These are phyloP conservation scores for Doris montereyensis DNA, from an alignment of 2,888 invertebrate genomes.

Conservation along the genomic window DNA sequence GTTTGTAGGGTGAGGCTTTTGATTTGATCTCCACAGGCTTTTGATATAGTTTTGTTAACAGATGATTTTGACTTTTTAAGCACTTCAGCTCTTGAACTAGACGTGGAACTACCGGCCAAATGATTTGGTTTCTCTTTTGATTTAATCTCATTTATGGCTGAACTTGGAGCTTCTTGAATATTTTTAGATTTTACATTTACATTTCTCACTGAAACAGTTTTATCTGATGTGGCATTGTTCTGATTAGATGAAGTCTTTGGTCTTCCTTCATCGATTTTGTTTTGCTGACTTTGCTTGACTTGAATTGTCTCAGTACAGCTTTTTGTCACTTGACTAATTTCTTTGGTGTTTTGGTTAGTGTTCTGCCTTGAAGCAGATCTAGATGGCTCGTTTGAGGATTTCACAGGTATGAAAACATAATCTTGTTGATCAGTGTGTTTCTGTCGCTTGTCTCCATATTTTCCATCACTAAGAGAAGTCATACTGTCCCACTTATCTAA, in stretches of 20 bases:
- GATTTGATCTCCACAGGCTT: neutral
- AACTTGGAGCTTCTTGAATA: too few relatives aligned
- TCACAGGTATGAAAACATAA: neutral
- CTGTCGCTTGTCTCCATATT: neutral
- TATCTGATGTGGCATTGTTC: too few relatives aligned
- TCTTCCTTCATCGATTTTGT: too few relatives aligned
- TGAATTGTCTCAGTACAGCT: neutral
- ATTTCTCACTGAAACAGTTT: too few relatives aligned
- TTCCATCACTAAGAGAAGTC: too few relatives aligned
- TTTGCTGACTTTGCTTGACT: neutral
- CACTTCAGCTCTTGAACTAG: too few relatives aligned
- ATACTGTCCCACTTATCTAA: conserved; percentile 19
- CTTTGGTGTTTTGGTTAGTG: neutral
- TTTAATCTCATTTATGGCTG: too few relatives aligned
- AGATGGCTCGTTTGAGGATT: neutral
- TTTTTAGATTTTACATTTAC: too few relatives aligned
- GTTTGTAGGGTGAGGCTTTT: conserved; percentile 14
- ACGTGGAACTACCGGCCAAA: too few relatives aligned
- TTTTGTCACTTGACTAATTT: neutral
- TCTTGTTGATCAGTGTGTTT: neutral
- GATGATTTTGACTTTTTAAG: neutral
- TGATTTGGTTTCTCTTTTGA: too few relatives aligned
- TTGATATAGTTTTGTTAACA: neutral
- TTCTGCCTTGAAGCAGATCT: neutral
- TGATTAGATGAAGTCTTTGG: too few relatives aligned